Base-by-base conservation (phyloP, 2,888 invertebrate genomes). In the Troides oblongomaculatus region DNA sequence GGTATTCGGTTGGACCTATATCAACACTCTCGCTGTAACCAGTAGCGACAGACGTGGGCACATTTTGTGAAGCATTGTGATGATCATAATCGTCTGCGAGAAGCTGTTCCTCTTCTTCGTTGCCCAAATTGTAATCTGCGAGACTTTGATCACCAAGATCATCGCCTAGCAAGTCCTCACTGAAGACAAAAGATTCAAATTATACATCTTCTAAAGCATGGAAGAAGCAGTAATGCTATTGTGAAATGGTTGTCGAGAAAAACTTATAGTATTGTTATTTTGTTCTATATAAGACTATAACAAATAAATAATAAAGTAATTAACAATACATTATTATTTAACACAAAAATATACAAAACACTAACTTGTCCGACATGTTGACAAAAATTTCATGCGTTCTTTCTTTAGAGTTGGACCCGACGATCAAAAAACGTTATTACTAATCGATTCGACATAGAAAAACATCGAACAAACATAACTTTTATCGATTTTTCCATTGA, bases 321-420 rank as follows among this genome's bases (percentile, higher is more conserved):
- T 57, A n/a, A 57, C 21, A 57, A 7, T 21, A 18, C n/a, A 21
- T 57, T 57, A 6, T 21, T 57, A 57, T 57, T 57, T 57, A 21
- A 21, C 10, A 57, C 23, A 57, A 61, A n/a, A 60, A 67, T 68
- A 67, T 63, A 69, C 53, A 72, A 72, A 72, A 73, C 79, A 91
- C 91, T 86, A 85, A 92, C 92, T 88, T 90, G 83, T 92, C 92
- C 87, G 92, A 92, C 92, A 92, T 92, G 84, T 90, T 91, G 87
- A 81, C 81, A 84, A 81, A 77, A 79, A 72, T 75, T 65, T 70
- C 61, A 64, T 59, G 61, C 60, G 57, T 62, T 67, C 30, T 64
- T 56, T 64, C 23, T 64, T 25, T 50, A 62, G 62, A 12, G 62
- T 50, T 62, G 23, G 39, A 39, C 18, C 14, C 50, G 1, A 53